These are phyloP conservation scores for Trissolcus japonicus DNA, from an alignment of 2,888 invertebrate species.

Conservation along the genomic window DNA sequence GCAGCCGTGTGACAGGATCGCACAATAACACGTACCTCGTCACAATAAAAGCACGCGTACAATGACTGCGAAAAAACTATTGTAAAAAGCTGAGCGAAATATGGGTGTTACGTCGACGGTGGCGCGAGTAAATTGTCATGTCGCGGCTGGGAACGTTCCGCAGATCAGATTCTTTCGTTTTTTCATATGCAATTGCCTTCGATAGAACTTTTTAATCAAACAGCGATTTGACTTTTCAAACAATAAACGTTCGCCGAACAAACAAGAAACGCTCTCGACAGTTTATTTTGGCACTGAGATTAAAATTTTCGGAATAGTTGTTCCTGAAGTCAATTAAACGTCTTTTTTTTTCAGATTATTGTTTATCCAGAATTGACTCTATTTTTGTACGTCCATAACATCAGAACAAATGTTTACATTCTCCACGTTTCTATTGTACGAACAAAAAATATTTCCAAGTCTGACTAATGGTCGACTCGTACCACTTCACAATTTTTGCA, in stretches of 20 bases:
- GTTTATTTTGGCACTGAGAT: not conserved
- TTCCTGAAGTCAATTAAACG: too few relatives aligned
- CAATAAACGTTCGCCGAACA: not conserved
- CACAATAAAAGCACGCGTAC: slow-evolving; percentile 42
- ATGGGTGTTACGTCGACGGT: slow-evolving; percentile 15
- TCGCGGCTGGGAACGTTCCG: slow-evolving; percentile 12
- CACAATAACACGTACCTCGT: slow-evolving; percentile 44
- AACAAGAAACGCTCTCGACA: not conserved
- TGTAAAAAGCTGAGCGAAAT: slow-evolving; percentile 29
- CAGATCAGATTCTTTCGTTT: slow-evolving; percentile 9
- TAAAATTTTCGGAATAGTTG: not conserved
- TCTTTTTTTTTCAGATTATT: too few relatives aligned
- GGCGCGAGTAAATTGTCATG: slow-evolving; percentile 19
- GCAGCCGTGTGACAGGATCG: slow-evolving; percentile 34
- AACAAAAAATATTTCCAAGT: not conserved
- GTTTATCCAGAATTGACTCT: too few relatives aligned
- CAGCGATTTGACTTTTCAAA: not conserved
- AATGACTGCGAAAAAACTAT: slow-evolving; percentile 26
- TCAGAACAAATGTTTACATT: too few relatives aligned
- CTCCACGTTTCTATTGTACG: not conserved
- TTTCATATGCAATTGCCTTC: slow-evolving; percentile 5
- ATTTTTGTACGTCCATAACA: too few relatives aligned
- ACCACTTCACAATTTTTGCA: too few relatives aligned
- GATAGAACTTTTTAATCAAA: not conserved
- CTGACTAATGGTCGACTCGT: too few relatives aligned